These are phyloP conservation scores for Cactoblastis cactorum DNA, from an alignment of 2,888 invertebrate species.

Conservation along the genomic window DNA sequence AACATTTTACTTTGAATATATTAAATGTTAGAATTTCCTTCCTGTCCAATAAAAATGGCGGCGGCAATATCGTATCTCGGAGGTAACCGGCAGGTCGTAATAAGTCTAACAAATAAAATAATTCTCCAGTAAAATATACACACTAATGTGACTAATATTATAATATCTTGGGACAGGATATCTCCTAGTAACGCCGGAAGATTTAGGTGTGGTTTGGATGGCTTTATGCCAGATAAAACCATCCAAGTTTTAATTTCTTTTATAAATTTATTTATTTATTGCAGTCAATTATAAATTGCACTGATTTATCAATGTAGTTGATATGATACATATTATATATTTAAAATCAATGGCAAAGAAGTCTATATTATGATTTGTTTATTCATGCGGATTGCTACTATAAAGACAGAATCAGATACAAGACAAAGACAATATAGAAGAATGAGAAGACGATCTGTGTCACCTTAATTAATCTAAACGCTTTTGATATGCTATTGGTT, in stretches of 20 bases:
- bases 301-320: no score
- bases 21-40: conserved; percentile 75
- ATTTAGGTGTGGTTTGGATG: conserved; percentile 61
- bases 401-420: no score
- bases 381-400: no score
- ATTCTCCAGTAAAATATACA: conserved; percentile 71
- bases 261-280: no score
- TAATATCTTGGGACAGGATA: conserved; percentile 72
- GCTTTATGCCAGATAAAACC: conserved; percentile 36
- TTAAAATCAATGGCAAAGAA: no score
- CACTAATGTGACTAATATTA: conserved; percentile 78
- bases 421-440: no score
- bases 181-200: conserved; percentile 72
- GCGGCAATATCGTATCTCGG: conserved; percentile 63
- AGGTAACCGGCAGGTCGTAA: conserved; percentile 67
- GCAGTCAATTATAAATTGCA: no score
- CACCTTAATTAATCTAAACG: no score
- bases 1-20: conserved; percentile 64
- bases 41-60: conserved; percentile 75
- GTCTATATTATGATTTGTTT: no score
- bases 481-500: no score
- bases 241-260: conserved; percentile 17
- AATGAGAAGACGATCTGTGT: no score
- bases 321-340: no score
- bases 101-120: conserved; percentile 76